Evolutionary conservation across 2,888 invertebrate species (phyloP), one percentile per base, ranked within the genome.

Genomic region (Tanytarsus gracilentus): DNA sequence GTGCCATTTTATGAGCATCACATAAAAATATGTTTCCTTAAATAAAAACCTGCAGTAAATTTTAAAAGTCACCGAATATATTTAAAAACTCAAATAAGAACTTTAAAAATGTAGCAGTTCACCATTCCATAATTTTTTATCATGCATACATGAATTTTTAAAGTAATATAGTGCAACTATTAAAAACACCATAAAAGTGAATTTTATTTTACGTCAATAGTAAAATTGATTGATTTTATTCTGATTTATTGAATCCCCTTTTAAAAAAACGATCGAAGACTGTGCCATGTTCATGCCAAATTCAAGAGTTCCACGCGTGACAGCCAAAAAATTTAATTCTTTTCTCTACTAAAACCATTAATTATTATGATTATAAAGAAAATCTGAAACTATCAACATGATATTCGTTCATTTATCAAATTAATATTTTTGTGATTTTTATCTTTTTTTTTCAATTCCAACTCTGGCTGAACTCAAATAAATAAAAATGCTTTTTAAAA

Each of bases 401-500:
- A 39, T n/a, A n/a, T n/a, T n/a, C n/a, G n/a, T n/a, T n/a, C n/a
- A n/a, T n/a, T n/a, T n/a, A n/a, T n/a, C n/a, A n/a, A n/a, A n/a
- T n/a, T n/a, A n/a, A n/a, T n/a, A n/a, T n/a, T n/a, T n/a, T n/a
- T n/a, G n/a, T n/a, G n/a, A n/a, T 30, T 30, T 39, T 39, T 39
- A 39, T 4, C 39, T 14, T 14, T 39, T 8, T 39, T 39, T 39
- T 39, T 6, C 5, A 5, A 14, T 39, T 39, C 16, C 16, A n/a
- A n/a, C 9, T 8, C 33, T 30, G 8, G 8, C 33, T 30, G 33
- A 30, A 30, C 33, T 30, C 33, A 9, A 8, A 30, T 8, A 39
- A 39, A n/a, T 9, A 39, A 39, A 8, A 29, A 51, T 51, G 30
- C 51, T 26, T 26, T 50, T 50, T n/a, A n/a, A n/a, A n/a, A n/a